Conservation (phyloP, 2,797 vertebrate genomes). For the Rhinichthys osculus region DNA sequence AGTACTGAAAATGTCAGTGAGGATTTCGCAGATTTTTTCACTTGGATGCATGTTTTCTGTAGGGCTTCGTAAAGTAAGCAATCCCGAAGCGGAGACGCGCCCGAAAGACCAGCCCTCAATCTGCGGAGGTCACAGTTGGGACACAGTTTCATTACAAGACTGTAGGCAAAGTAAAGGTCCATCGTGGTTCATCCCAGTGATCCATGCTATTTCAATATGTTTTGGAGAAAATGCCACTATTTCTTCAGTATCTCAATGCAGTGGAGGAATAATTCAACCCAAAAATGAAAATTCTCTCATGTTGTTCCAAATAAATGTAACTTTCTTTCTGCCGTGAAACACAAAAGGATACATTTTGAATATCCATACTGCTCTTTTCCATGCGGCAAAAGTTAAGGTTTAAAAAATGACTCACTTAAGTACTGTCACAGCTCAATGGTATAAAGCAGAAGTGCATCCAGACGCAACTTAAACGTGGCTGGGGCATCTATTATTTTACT, state of each 20-base stretch:
- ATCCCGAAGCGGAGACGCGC: background rate
- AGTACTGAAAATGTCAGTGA: background rate
- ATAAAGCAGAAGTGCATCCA: no score
- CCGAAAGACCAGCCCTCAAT: constrained; percentile 31
- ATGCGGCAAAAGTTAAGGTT: background rate
- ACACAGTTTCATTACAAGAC: constrained; percentile 30
- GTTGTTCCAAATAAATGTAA: background rate
- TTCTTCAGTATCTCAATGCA: background rate
- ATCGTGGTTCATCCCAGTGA: background rate
- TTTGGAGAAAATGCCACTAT: background rate
- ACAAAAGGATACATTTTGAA: background rate
- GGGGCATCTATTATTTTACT: no score
- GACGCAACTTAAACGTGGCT: no score
- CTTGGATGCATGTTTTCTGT: background rate
- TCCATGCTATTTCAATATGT: background rate
- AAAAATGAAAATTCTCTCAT: background rate
- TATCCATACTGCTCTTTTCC: background rate
- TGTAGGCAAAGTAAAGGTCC: background rate
- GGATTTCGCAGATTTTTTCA: background rate
- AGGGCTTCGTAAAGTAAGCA: constrained; percentile 9
- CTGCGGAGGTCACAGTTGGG: background rate
- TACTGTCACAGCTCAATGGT: no score
- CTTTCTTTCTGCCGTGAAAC: background rate
- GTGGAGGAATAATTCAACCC: background rate
- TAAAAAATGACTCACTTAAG: background rate